Percentiles rank a stretch among this genome's conserved stretches.
Evolutionary conservation across 2,888 invertebrate genomes (phyloP).

Genomic region (Salticus scenicus): DNA sequence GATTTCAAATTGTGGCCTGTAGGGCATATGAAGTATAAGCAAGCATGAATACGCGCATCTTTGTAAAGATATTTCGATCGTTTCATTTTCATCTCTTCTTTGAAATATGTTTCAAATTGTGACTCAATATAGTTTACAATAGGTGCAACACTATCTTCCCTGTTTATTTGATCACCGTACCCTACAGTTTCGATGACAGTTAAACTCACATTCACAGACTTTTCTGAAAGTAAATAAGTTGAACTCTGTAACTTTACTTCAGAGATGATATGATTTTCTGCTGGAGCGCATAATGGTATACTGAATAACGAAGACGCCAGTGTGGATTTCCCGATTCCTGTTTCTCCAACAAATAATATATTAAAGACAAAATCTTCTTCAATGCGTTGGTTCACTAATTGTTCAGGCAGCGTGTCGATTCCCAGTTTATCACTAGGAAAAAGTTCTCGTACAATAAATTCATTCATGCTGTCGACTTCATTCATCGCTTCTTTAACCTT

Average conservation of each 20-base stretch:
- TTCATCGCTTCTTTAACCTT: neutral
- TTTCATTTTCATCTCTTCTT: slow-evolving; percentile 98
- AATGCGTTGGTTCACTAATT: slow-evolving; percentile 97
- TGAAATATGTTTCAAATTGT: slow-evolving; percentile 97
- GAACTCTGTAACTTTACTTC: slow-evolving; percentile 78
- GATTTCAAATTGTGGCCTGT: slow-evolving; percentile 96
- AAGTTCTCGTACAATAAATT: neutral
- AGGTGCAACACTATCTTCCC: slow-evolving; percentile 96
- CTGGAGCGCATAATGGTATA: slow-evolving; percentile 77
- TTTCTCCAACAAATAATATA: slow-evolving; percentile 92
- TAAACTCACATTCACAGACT: slow-evolving; percentile 91
- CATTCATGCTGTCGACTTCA: neutral
- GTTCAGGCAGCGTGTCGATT: slow-evolving; percentile 98
- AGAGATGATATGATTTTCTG: slow-evolving; percentile 77
- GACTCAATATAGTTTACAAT: slow-evolving; percentile 98
- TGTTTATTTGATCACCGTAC: slow-evolving; percentile 99
- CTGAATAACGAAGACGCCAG: slow-evolving; percentile 79
- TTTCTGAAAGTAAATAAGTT: slow-evolving; percentile 87
- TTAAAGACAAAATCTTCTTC: slow-evolving; percentile 99
- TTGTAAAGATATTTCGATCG: slow-evolving; percentile 91
- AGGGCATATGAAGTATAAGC: slow-evolving; percentile 98
- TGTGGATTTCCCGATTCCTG: slow-evolving; percentile 79
- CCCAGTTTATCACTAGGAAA: slow-evolving; percentile 89
- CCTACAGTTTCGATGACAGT: slow-evolving; percentile 98
- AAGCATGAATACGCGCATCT: slow-evolving; percentile 96